phyloP scores from a whole-genome alignment of 2,888 invertebrate genomes.

The Hypercompe scribonia region DNA sequence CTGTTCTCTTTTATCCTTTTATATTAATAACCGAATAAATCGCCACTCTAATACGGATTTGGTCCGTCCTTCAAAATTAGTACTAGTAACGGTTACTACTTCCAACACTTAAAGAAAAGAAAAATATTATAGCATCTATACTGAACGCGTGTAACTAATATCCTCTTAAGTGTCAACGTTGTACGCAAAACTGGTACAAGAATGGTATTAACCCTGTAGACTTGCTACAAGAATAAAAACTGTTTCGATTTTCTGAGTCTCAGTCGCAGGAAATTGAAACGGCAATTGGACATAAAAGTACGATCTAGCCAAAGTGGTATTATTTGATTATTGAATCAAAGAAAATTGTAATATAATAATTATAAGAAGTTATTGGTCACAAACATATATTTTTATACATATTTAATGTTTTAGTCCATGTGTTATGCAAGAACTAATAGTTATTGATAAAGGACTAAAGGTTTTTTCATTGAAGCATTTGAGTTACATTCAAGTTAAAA shows the following conservation, averaged over 20 bases:
- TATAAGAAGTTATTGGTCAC: too few relatives aligned
- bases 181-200: conserved; percentile 11
- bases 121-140: background rate
- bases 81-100: background rate
- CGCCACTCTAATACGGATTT: background rate
- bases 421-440: too few relatives aligned
- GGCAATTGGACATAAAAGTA: background rate
- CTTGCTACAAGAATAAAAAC: background rate
- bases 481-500: too few relatives aligned
- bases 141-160: conserved; percentile 10
- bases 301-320: background rate
- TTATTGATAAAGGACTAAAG: too few relatives aligned
- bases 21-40: background rate
- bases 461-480: too few relatives aligned
- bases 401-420: too few relatives aligned
- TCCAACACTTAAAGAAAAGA: background rate
- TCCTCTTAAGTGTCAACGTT: background rate
- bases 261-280: background rate
- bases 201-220: background rate
- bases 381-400: too few relatives aligned
- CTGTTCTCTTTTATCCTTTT: background rate
- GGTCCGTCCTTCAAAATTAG: background rate
- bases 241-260: background rate
- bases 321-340: background rate
- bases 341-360: background rate